Conservation (phyloP, 1,140 invertebrate genomes). For the Scaptomyza hsui region DNA sequence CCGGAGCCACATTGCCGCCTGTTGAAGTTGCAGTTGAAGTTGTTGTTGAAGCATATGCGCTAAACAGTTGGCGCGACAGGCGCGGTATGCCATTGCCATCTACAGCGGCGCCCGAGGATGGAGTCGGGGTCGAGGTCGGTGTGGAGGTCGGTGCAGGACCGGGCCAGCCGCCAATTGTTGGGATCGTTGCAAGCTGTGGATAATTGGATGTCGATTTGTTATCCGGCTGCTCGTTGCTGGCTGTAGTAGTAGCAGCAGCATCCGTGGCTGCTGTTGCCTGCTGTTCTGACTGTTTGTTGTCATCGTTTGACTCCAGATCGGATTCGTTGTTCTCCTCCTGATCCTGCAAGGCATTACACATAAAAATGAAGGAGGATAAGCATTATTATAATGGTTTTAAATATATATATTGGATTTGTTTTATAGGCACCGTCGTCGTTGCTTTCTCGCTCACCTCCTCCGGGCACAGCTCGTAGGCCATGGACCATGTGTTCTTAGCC, state of each 20-base stretch:
- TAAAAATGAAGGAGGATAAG: background rate
- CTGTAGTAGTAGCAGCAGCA: background rate
- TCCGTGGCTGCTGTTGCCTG: slow-evolving; percentile 37
- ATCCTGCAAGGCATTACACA: slow-evolving; percentile 52
- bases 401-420: background rate
- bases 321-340: slow-evolving; percentile 83
- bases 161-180: slow-evolving; percentile 59
- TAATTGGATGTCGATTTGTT: slow-evolving; percentile 48
- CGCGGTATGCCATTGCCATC: slow-evolving; percentile 63
- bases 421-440: slow-evolving; percentile 54
- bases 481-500: slow-evolving; percentile 94
- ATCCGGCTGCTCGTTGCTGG: slow-evolving; percentile 33
- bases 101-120: background rate
- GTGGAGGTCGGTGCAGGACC: slow-evolving; percentile 38
- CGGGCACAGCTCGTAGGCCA: slow-evolving; percentile 92
- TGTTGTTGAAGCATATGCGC: slow-evolving; percentile 39
- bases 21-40: background rate
- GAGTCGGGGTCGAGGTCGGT: background rate
- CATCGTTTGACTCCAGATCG: slow-evolving; percentile 76
- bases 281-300: slow-evolving; percentile 59
- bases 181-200: slow-evolving; percentile 31
- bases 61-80: slow-evolving; percentile 59
- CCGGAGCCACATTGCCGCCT: slow-evolving; percentile 14
- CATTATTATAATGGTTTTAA: slow-evolving; percentile 8
- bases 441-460: slow-evolving; percentile 87